These are phyloP conservation scores for Kradibia gibbosae DNA, from an alignment of 1,140 invertebrate genomes.

Conservation along the genomic window DNA sequence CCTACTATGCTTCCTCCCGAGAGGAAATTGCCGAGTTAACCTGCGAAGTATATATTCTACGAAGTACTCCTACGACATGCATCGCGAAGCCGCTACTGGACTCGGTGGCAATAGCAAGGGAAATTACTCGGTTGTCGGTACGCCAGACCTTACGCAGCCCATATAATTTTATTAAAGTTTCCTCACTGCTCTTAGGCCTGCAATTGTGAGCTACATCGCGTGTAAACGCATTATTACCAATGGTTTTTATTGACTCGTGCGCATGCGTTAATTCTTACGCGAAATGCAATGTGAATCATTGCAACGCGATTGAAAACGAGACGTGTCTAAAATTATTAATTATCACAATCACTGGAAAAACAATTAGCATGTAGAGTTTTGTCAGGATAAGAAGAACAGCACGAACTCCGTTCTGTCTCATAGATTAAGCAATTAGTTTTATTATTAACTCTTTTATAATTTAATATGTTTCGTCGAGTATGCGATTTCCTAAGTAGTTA, in stretches of 20 bases:
- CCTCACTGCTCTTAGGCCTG: not conserved
- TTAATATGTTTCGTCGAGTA: not conserved
- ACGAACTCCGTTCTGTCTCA: not conserved
- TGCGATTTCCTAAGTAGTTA: not conserved
- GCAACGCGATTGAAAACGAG: constrained; percentile 36
- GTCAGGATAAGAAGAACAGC: not conserved
- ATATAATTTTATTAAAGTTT: too few species aligned
- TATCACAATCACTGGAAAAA: constrained; percentile 15
- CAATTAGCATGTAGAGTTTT: not conserved
- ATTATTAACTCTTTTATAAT: not conserved
- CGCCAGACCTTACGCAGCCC: too few species aligned
- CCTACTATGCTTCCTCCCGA: too few species aligned
- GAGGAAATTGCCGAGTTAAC: too few species aligned
- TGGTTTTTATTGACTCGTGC: not conserved
- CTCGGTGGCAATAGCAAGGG: too few species aligned
- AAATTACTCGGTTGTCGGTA: too few species aligned
- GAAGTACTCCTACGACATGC: too few species aligned
- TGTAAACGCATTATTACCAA: constrained; percentile 7
- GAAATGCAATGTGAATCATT: constrained; percentile 24
- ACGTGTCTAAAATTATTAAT: constrained; percentile 43
- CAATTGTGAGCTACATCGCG: not conserved
- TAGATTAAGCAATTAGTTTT: not conserved
- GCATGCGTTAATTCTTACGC: not conserved
- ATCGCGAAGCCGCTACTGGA: too few species aligned
- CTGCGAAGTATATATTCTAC: too few species aligned